phyloP scores from a whole-genome alignment of 2,888 invertebrate species.

The Ferrisia virgata region DNA sequence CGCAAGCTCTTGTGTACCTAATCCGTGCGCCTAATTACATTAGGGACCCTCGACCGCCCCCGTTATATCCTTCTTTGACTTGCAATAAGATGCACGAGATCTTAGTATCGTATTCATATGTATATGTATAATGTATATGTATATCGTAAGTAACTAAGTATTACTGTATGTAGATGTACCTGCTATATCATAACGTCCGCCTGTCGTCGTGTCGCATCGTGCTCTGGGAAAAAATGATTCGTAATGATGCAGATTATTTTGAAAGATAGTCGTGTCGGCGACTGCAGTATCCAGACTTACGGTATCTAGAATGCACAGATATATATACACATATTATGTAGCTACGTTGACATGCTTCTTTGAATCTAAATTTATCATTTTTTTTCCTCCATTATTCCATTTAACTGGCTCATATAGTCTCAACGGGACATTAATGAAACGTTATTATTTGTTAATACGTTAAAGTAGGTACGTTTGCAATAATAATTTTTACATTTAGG shows the following conservation, averaged over 20 bases:
- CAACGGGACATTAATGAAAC: background rate
- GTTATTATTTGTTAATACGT: background rate
- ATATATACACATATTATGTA: no score
- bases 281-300: background rate
- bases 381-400: background rate
- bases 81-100: no score
- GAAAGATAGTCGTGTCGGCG: constrained; percentile 33
- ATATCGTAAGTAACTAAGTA: no score
- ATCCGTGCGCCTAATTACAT: background rate
- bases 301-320: no score
- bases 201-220: background rate
- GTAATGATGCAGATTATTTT: constrained; percentile 42
- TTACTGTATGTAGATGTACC: no score
- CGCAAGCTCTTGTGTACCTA: background rate
- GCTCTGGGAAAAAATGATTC: constrained; percentile 38
- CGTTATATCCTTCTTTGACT: background rate
- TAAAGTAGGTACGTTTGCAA: no score
- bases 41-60: background rate
- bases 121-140: no score
- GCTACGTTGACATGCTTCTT: constrained; percentile 25
- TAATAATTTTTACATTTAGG: no score
- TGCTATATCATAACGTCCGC: background rate
- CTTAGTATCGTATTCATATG: no score
- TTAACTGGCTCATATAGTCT: background rate
- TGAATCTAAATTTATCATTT: constrained; percentile 14